Conservation (phyloP, 2,113 vertebrate genomes). For the Thymallus thymallus region DNA sequence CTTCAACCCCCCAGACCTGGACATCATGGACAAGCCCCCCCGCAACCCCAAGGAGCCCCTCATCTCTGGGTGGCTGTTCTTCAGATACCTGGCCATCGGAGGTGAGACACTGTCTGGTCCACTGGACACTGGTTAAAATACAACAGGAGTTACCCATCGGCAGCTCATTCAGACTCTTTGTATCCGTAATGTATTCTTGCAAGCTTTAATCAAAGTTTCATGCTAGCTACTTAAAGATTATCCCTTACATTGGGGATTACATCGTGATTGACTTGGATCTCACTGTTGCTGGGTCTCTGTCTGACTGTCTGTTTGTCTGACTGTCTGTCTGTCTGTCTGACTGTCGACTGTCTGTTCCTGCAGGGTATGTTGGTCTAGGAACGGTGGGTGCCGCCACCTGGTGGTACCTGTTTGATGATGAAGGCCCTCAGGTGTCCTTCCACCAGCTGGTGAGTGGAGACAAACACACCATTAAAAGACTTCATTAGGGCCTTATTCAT, state of each 20-base stretch:
- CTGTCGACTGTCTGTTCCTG: background rate
- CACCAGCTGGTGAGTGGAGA: slow-evolving; percentile 88
- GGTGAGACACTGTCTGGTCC: slow-evolving; percentile 66
- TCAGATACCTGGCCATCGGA: slow-evolving; percentile 95
- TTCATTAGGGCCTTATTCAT: background rate
- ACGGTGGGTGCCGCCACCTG: slow-evolving; percentile 93
- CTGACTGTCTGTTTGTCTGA: no score
- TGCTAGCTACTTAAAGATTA: background rate
- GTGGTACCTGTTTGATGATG: slow-evolving; percentile 94
- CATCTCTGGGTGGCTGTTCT: slow-evolving; percentile 97
- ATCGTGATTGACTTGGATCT: background rate
- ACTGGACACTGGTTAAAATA: background rate
- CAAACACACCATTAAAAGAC: background rate
- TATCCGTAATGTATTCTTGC: no score
- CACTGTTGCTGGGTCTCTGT: no score
- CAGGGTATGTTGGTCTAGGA: slow-evolving; percentile 95
- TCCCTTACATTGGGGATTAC: background rate
- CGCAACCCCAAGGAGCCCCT: slow-evolving; percentile 92
- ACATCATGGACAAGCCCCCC: slow-evolving; percentile 97
- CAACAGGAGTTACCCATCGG: background rate
- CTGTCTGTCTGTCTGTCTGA: no score
- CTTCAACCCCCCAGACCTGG: slow-evolving; percentile 96
- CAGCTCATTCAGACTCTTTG: background rate
- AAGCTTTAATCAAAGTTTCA: no score
- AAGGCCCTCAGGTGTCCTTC: slow-evolving; percentile 90